Base-by-base conservation (phyloP, 2,888 invertebrate species). In the Tetanocera ferruginea region DNA sequence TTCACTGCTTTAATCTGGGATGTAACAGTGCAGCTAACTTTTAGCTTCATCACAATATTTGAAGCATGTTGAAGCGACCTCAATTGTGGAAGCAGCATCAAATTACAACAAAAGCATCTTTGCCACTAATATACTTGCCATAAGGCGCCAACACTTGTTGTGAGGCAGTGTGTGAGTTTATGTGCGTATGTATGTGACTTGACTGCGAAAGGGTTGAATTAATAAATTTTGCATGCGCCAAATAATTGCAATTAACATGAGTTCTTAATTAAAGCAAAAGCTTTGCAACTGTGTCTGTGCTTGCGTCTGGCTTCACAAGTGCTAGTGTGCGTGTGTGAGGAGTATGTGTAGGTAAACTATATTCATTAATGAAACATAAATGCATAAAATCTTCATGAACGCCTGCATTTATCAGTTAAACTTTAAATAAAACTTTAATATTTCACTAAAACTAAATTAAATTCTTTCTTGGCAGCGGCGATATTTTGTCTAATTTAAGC, bases 211-310 rank as follows among this genome's bases (percentile, higher is more conserved):
- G 84, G 83, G 81, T 84, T 86, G 86, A 87, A 87, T 87, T 87
- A 87, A 88, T 88, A 88, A 86, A 86, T 86, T 84, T 87, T 88
- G 86, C 88, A 86, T 86, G 86, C 87, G 86, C 85, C 86, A 87
- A 88, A 87, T 87, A 87, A 87, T 87, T 88, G 86, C 86, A 86
- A 86, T 87, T 87, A 87, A 87, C 87, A 87, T 87, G 87, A 87
- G 86, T 85, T 87, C 87, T 87, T 87, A 87, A 87, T 87, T 87
- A 87, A 87, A 83, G 85, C 85, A 75, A 72, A 79, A 76, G 74
- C 66, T 52, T 60, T 28, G 60, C 43, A 37, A 70, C 31, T 14
- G 28, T 37, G 49, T 37, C n/a, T 9, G 23, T 37, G 74, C 60
- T 25, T 28, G 28, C 60, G 60, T 60, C 28, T 60, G 25, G 60